phyloP scores from a whole-genome alignment of 30 jellyfish, hydroid and myxozoan species.

The Phacellophora camtschatica region DNA sequence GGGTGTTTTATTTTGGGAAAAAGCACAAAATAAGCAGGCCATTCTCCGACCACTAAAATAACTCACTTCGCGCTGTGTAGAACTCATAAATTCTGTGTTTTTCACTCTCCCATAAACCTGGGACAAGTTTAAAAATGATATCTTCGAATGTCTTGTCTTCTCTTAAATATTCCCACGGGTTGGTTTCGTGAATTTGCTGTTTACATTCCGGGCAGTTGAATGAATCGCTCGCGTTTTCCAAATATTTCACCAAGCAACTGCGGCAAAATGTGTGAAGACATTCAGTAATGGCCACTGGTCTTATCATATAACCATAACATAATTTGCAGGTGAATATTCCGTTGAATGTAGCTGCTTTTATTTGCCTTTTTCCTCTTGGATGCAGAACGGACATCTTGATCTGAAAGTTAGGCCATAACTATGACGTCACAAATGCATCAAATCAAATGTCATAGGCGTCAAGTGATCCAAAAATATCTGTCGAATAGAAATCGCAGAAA shows the following conservation, averaged over 20 bases:
- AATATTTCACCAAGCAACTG: constrained; percentile 85
- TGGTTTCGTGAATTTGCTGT: constrained; percentile 89
- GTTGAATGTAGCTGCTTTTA: constrained; percentile 77
- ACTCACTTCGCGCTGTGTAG: constrained; percentile 59
- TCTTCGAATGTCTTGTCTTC: constrained; percentile 96
- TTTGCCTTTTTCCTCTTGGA: constrained; percentile 52
- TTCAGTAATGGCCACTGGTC: constrained; percentile 98
- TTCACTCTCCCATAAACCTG: constrained; percentile 77
- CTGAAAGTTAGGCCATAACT: not conserved
- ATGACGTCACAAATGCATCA: not conserved
- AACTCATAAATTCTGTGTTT: constrained; percentile 62
- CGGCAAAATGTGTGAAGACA: constrained; percentile 94
- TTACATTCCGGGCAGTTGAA: constrained; percentile 85
- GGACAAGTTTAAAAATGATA: constrained; percentile 76
- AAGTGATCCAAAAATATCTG: not conserved
- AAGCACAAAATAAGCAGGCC: no score
- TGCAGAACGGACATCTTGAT: constrained; percentile 68
- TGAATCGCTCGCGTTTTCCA: constrained; percentile 72
- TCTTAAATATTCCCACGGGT: constrained; percentile 92
- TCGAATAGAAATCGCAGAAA: no score
- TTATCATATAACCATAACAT: constrained; percentile 86
- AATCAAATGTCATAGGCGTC: not conserved
- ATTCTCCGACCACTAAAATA: no score
- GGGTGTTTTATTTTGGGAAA: no score
- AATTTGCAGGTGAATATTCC: constrained; percentile 72